Evolutionary conservation across 2,888 invertebrate genomes (phyloP).

Genomic region (Dicycla oo): DNA sequence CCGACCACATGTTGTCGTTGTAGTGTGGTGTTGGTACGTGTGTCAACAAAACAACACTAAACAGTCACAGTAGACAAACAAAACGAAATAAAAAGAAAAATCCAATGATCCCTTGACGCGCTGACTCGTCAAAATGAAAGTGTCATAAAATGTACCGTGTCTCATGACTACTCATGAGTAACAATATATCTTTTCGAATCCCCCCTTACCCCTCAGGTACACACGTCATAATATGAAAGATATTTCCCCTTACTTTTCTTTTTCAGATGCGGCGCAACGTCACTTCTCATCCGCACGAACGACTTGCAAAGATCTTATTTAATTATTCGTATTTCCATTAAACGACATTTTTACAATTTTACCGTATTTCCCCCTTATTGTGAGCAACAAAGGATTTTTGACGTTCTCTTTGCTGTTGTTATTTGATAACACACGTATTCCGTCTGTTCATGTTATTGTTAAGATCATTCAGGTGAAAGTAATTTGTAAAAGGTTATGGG

Average conservation of each 20-base stretch:
- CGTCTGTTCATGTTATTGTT: slow-evolving; percentile 47
- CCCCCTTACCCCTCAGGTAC: too few relatives aligned
- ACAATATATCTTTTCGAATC: slow-evolving; percentile 31
- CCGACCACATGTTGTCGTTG: too few relatives aligned
- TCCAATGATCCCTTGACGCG: slow-evolving; percentile 13
- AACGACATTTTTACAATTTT: slow-evolving; percentile 32
- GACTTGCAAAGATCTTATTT: slow-evolving; percentile 48
- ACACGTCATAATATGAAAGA: slow-evolving; percentile 4
- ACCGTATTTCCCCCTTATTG: slow-evolving; percentile 14
- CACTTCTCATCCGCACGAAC: slow-evolving; percentile 10
- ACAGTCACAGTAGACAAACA: too few relatives aligned
- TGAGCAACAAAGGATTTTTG: slow-evolving; percentile 50
- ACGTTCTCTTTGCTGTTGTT: slow-evolving; percentile 47
- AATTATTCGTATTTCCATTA: slow-evolving; percentile 20
- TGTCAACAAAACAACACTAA: too few relatives aligned
- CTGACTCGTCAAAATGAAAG: slow-evolving; percentile 39
- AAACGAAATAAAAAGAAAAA: neutral
- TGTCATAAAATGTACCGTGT: slow-evolving; percentile 38
- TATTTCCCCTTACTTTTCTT: slow-evolving; percentile 18
- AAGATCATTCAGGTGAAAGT: slow-evolving; percentile 45
- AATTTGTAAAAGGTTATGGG: slow-evolving; percentile 49
- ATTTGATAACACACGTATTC: slow-evolving; percentile 52
- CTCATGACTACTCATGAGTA: slow-evolving; percentile 14
- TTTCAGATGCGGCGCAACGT: slow-evolving; percentile 11
- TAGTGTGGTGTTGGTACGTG: too few relatives aligned